A percentile compares a stretch with the other conserved stretches of the same genome.
Conservation (phyloP, 2,797 vertebrate genomes). For the Darevskia nairensis region DNA sequence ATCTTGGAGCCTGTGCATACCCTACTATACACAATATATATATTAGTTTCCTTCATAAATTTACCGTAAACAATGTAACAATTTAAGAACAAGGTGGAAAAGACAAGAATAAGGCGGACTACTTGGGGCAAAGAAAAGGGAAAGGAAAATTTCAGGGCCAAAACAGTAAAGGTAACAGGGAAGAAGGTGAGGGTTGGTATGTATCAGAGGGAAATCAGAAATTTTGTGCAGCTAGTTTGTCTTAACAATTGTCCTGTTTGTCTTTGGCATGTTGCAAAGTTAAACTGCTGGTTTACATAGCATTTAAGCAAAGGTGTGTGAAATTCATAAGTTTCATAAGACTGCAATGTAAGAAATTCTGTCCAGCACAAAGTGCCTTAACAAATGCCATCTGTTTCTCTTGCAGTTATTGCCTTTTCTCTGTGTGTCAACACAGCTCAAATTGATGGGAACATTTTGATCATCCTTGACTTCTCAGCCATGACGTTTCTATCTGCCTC, state of each 20-base stretch:
- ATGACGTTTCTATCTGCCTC: slow-evolving; percentile 34
- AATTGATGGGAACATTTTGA: slow-evolving; percentile 34
- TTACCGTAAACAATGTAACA: neutral
- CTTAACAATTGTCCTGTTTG: neutral
- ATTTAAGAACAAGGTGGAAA: neutral
- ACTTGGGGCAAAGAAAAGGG: neutral
- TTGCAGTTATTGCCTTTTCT: slow-evolving; percentile 33
- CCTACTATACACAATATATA: neutral
- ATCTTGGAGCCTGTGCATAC: neutral
- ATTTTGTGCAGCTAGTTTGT: neutral
- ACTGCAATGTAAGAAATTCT: slow-evolving; percentile 6
- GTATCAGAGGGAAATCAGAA: neutral
- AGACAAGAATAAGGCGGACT: neutral
- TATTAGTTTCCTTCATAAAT: neutral
- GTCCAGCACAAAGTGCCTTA: neutral
- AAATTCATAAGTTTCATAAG: neutral
- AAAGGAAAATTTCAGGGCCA: neutral
- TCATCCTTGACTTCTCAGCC: slow-evolving; percentile 39
- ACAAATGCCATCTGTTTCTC: slow-evolving; percentile 25
- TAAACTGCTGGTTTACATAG: neutral
- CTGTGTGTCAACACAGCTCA: slow-evolving; percentile 31
- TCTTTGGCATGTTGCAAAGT: neutral
- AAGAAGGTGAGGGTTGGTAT: neutral
- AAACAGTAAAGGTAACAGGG: neutral
- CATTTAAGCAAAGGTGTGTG: neutral